Base-by-base conservation (phyloP, 2,888 invertebrate species). In the Macrophya alboannulata region DNA sequence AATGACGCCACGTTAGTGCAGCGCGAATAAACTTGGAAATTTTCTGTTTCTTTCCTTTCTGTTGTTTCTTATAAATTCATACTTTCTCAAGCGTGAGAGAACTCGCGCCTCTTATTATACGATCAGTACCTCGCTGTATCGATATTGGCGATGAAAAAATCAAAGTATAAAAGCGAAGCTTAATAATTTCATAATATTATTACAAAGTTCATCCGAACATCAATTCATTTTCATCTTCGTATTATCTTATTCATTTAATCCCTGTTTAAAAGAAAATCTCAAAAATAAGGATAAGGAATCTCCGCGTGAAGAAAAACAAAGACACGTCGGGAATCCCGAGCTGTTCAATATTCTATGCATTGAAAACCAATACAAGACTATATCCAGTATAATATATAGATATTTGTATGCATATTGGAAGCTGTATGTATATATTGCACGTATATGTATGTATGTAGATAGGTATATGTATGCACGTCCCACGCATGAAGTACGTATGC, bases 321-420 rank as follows among this genome's bases (percentile, higher is more conserved):
- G 21, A 31, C 31, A n/a, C n/a, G n/a, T n/a, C n/a, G 10, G 21
- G 31, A 62, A 9, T 21, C 12, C 25, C 37, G 62, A 81, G 59
- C 81, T 81, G 81, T 40, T 81, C 81, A 81, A 81, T 62, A 81
- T 81, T 81, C 62, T 62, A 62, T 40, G 81, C 81, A 62, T 81
- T 81, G 59, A 21, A 65, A 62, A 81, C 81, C 43, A 81, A 81
- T 55, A 62, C 81, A 62, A 37, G n/a, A 25, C 31, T 62, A 62
- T 81, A 62, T 81, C 10, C 65, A 37, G 59, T 55, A 55, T 79
- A 55, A 79, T 21, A 21, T 72, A 72, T n/a, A 65, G 6, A 76
- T 45, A 48, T 48, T 6, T 76, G 12, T 76, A 76, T 48, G 15
- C 25, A 10, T 76, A 76, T 45, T 31, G 31, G 31, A 31, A 31